Evolutionary conservation across 1,140 invertebrate genomes (phyloP).

Genomic region (Cydia splendana): DNA sequence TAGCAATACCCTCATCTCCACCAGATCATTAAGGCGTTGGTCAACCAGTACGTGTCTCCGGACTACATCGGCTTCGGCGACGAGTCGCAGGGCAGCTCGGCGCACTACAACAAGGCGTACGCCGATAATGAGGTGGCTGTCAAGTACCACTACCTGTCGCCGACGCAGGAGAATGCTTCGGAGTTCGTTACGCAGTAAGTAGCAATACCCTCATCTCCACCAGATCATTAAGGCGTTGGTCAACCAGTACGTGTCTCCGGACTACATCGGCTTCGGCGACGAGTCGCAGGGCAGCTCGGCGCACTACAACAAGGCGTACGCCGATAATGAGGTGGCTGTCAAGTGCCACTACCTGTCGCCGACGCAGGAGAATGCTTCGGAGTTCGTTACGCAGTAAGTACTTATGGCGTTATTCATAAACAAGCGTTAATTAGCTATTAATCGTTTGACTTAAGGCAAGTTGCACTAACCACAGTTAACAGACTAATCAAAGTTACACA

Average conservation of each 20-base stretch:
- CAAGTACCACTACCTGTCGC: constrained; percentile 59
- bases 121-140: constrained; percentile 56
- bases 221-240: constrained; percentile 57
- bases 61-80: constrained; percentile 62
- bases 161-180: constrained; percentile 44
- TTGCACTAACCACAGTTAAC: too few species aligned
- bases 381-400: constrained; percentile 65
- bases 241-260: constrained; percentile 58
- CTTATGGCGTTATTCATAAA: constrained; percentile 38
- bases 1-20: constrained; percentile 62
- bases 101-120: constrained; percentile 52
- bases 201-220: constrained; percentile 63
- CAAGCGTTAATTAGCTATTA: not conserved
- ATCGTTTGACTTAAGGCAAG: too few species aligned
- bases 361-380: constrained; percentile 45
- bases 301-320: constrained; percentile 50
- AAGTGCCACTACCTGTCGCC: constrained; percentile 61
- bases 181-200: constrained; percentile 58
- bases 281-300: constrained; percentile 52
- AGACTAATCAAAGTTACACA: too few species aligned
- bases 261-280: constrained; percentile 61
- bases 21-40: constrained; percentile 55
- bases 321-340: constrained; percentile 55
- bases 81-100: constrained; percentile 51
- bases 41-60: constrained; percentile 59